Base-by-base conservation (phyloP, 2,797 vertebrate species). In the Rhadinocentrus ornatus region DNA sequence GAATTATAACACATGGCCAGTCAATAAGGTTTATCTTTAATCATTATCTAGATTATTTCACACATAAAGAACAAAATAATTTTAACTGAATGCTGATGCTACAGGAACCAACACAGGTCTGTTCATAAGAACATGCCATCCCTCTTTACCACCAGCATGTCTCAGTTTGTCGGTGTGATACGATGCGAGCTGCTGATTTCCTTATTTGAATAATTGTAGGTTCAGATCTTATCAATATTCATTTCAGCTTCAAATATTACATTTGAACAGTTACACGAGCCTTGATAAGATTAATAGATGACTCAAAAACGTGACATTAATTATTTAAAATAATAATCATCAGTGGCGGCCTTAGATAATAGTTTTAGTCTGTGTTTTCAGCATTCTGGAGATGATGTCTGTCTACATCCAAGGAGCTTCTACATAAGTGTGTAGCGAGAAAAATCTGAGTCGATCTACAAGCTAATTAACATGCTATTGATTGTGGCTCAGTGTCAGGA, bases 391-490 rank as follows among this genome's bases (percentile, higher is more conserved):
- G 29, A 70, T 37, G 8, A 16, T 1, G n/a, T 56, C 27, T 24
- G 10, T 61, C 26, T 37, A 55, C 60, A 44, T 53, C 35, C 2
- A 31, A 27, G 20, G 16, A 53, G 62, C 57, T 50, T n/a, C 41
- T 48, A 56, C 31, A 41, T 6, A 26, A 72, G 62, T 67, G 72
- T 65, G 52, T 34, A 41, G 59, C 53, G 74, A 81, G 66, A 6
- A 68, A 76, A 66, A 84, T 82, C 71, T 55, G 58, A 74, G 65
- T 84, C 35, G n/a, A 86, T 83, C 78, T 70, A 80, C 56, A 64
- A 82, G 79, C 65, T 84, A 87, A 90, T 90, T 86, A 89, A 85
- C 73, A 75, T 66, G 57, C 60, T 73, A 90, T 84, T 82, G 84
- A 91, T 84, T 74, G 65, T 31, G 67, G 73, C 71, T 83, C 75